These are phyloP conservation scores for Pectinophora gossypiella DNA, from an alignment of 1,140 invertebrate genomes.

Conservation along the genomic window DNA sequence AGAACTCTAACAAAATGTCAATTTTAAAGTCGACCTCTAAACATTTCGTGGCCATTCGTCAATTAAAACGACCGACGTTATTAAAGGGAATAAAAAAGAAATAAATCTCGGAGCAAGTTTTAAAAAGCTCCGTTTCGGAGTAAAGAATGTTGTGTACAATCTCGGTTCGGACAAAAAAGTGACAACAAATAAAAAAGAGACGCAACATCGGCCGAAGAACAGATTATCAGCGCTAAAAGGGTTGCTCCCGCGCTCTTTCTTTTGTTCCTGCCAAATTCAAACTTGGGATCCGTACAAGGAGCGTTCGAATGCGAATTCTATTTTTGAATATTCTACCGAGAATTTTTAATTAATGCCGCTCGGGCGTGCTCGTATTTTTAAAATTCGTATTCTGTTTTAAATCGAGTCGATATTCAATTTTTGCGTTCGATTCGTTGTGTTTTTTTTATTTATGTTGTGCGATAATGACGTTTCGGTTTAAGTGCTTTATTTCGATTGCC, in stretches of 20 bases:
- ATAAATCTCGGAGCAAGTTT: constrained; percentile 61
- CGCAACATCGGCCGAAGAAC: constrained; percentile 66
- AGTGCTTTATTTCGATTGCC: constrained; percentile 74
- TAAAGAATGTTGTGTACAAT: constrained; percentile 75
- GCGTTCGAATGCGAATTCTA: constrained; percentile 74
- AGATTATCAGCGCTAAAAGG: constrained; percentile 75
- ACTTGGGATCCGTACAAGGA: constrained; percentile 70
- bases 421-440: constrained; percentile 65
- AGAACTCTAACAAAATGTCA: constrained; percentile 23
- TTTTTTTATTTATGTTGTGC: constrained; percentile 74
- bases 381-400: constrained; percentile 72
- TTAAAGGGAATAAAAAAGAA: constrained; percentile 65
- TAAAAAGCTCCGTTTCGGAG: constrained; percentile 73
- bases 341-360: constrained; percentile 75
- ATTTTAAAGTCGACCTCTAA: constrained; percentile 44
- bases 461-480: constrained; percentile 75
- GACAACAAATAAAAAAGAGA: constrained; percentile 71
- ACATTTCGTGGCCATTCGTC: constrained; percentile 64
- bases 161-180: constrained; percentile 72
- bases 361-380: constrained; percentile 69
- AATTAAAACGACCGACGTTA: constrained; percentile 68
- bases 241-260: constrained; percentile 71
- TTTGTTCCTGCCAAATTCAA: constrained; percentile 73
- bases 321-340: constrained; percentile 75
- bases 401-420: constrained; percentile 73